Base-by-base conservation (phyloP, 2,888 invertebrate species). In the Didymodactylos carnosus region DNA sequence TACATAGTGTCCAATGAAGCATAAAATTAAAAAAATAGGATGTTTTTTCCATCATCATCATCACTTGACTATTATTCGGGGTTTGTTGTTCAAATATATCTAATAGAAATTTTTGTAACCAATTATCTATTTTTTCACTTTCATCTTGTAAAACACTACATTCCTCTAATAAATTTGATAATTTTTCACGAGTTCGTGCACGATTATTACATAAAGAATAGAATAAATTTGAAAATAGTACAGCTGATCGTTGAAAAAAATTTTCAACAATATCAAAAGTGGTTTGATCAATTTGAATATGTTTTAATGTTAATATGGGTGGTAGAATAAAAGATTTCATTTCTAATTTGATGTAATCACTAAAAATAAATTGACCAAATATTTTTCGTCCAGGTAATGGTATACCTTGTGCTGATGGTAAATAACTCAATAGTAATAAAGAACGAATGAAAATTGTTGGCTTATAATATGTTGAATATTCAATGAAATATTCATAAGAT, bases 181-280 rank as follows among this genome's bases (percentile, higher is more conserved):
- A 86, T 84, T 93, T 94, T 82, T 97, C 95, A 75, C 95, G 86
- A 83, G 95, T 95, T 41, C 97, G 86, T 7, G 97, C 94, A 77
- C 94, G 87, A 84, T 97, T 97, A 83, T 94, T 93, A 0, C 97
- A 95, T 81, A 91, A 91, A 75, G 62, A 62, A 62, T 62, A 62
- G 35, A 62, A 62, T 70, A 41, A 13, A 43, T 41, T 70, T 25
- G 41, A 70, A 23, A 41, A 70, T 19, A 27, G 70, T 39, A 70
- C 43, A 27, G 29, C 25, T 7, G 70, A 27, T 35, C 43, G 41
- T 70, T 41, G 43, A 27, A 70, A 40, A 23, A 43, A 41, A 39
- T 40, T 43, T 40, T 70, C 70, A 40, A 25, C 19, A 16, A 23
- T 39, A 40, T 5, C 40, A 4, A 70, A 23, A 40, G 70, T 29